Evolutionary conservation across 2,888 invertebrate genomes (phyloP), one percentile per base, ranked within the genome.

Genomic region (Pimpla rufipes): DNA sequence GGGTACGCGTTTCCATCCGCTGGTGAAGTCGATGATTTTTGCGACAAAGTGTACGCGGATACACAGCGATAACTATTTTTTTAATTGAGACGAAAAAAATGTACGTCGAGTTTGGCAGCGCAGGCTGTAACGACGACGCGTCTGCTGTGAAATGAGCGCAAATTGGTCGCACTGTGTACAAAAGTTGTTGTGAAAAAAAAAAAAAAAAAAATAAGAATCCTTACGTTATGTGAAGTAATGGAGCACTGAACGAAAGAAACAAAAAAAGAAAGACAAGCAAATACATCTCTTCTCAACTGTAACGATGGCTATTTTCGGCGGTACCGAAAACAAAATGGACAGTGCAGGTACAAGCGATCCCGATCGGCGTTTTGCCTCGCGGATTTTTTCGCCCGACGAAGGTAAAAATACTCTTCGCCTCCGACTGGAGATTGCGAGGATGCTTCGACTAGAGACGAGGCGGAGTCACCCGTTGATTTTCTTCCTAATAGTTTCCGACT

Each of bases 41-140:
- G 47, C 29, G 23, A 71, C 16, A 76, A 23, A 23, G 62, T 57
- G 70, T 64, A 45, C 23, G 37, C 45, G 55, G 50, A 66, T 45
- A 66, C 45, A 40, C 75, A 42, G 57, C 16, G 57, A 74, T n/a
- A 73, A 76, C 45, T 83, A 83, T 83, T 83, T 83, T 83, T 83
- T 83, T 83, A 83, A 83, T 76, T 59, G 37, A 35, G 21, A 29
- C 8, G 21, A 23, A 8, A 59, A 59, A 29, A 29, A 29, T 18
- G 29, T 29, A 29, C 42, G 18, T n/a, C 35, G 4, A 18, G 7
- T 35, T 29, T 37, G 29, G 11, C n/a, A 10, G 18, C 37, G 8
- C 8, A 37, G 62, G 42, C 40, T 29, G 2, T 23, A 64, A 81
- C 52, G 55, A 7, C 55, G 73, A 23, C 35, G 67, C 52, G 37